Evolutionary conservation across 2,888 invertebrate genomes (phyloP).

Genomic region (Syritta pipiens): DNA sequence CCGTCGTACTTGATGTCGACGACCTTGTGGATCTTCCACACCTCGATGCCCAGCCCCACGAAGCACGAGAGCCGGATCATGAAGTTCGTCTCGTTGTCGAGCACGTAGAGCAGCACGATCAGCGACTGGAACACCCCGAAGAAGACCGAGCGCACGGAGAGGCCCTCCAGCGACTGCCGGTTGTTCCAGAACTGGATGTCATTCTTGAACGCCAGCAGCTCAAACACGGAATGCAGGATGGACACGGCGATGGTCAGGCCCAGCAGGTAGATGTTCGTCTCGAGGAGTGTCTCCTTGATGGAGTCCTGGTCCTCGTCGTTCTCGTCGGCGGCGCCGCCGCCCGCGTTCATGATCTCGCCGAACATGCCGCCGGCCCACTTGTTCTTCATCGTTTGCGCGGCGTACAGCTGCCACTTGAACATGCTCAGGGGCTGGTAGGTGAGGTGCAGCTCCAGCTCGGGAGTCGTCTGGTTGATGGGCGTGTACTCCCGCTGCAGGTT

Average conservation of each 20-base stretch:
- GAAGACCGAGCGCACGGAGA: conserved; percentile 98
- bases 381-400: conserved; percentile 95
- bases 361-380: conserved; percentile 86
- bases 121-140: conserved; percentile 98
- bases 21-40: conserved; percentile 99
- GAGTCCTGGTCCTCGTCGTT: conserved; percentile 93
- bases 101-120: conserved; percentile 95
- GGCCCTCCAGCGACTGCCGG: conserved; percentile 96
- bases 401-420: conserved; percentile 99
- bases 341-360: conserved; percentile 84
- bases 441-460: conserved; percentile 85
- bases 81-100: conserved; percentile 99
- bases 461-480: conserved; percentile 92
- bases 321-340: conserved; percentile 85
- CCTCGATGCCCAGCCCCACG: conserved; percentile 95
- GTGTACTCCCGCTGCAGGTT: conserved; percentile 97
- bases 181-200: conserved; percentile 99
- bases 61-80: conserved; percentile 96
- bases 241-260: conserved; percentile 95
- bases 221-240: conserved; percentile 97
- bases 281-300: conserved; percentile 94
- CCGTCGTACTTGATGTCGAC: conserved; percentile 90
- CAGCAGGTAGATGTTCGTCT: conserved; percentile 97
- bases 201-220: conserved; percentile 99
- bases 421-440: conserved; percentile 94